Percentiles rank a stretch among this genome's conserved stretches.
phyloP scores from a whole-genome alignment of 2,113 vertebrate species.

The Rhinoderma darwinii region DNA sequence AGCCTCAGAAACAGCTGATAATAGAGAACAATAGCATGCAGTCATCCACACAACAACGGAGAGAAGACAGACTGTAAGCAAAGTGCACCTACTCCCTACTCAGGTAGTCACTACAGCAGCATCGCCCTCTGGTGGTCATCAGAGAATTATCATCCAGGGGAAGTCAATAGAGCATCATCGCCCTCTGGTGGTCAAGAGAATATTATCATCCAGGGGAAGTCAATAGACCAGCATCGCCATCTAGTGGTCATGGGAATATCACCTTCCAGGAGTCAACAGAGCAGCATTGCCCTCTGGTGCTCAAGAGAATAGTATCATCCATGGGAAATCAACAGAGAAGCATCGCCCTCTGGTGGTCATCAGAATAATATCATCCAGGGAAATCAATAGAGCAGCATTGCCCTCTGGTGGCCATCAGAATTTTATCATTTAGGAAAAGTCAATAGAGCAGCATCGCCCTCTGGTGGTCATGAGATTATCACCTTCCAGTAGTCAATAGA shows the following conservation, averaged over 20 bases:
- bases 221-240: too few relatives aligned
- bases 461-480: neutral
- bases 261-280: neutral
- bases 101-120: too few relatives aligned
- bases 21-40: neutral
- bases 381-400: too few relatives aligned
- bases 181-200: too few relatives aligned
- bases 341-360: neutral
- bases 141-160: too few relatives aligned
- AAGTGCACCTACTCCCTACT: too few relatives aligned
- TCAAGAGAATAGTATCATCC: neutral
- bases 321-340: neutral
- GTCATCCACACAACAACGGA: neutral
- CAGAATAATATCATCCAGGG: neutral
- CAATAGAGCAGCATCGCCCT: neutral
- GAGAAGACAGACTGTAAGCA: too few relatives aligned
- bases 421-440: neutral
- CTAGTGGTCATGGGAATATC: too few relatives aligned
- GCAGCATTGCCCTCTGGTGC: neutral
- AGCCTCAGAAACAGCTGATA: too few relatives aligned
- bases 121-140: neutral
- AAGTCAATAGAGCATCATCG: too few relatives aligned
- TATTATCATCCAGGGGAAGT: too few relatives aligned
- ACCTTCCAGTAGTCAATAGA: too few relatives aligned
- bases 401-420: neutral